Base-by-base conservation (phyloP, 2,888 invertebrate genomes). In the Nebria brevicollis region DNA sequence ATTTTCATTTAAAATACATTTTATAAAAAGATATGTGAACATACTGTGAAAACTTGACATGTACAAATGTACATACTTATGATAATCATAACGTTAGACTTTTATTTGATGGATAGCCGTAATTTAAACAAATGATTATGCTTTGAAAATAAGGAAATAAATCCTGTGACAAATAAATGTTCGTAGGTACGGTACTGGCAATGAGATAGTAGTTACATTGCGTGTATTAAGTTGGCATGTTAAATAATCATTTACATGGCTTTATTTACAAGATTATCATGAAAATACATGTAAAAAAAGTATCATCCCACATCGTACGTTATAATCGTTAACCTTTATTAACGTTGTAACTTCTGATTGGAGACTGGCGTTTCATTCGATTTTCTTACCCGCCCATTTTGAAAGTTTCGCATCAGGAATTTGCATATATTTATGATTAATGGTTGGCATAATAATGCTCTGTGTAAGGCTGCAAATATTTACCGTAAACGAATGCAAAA, bases 271-370 rank as follows among this genome's bases (percentile, higher is more conserved):
- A 41, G 78, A 75, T 75, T 75, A 80, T 80, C 70, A 70, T 70
- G 80, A 70, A 80, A 80, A 80, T 72, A 80, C 75, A 80, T 80
- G 75, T 72, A 78, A 68, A 68, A 54, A 77, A 78, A 73, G 65
- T 72, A 43, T 72, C 78, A 73, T 78, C 78, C 78, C 78, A 78
- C 78, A 70, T 77, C 72, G 64, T 78, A 73, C 13, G 73, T 78
- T 65, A 72, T 73, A 78, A 78, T 78, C 78, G 78, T 78, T 78
- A 78, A 78, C 78, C 73, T 78, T 78, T 78, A 78, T 78, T 78
- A 73, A 65, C 66, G 72, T 20, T 78, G 78, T 78, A 78, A 78
- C 73, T 78, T 78, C 73, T 78, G 78, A 78, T 78, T 78, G 78
- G 78, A 73, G 64, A 78, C 73, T 72, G 78, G 54, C 54, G 54